Base-by-base conservation (phyloP, 2,888 invertebrate genomes). In the Germaria angustata region DNA sequence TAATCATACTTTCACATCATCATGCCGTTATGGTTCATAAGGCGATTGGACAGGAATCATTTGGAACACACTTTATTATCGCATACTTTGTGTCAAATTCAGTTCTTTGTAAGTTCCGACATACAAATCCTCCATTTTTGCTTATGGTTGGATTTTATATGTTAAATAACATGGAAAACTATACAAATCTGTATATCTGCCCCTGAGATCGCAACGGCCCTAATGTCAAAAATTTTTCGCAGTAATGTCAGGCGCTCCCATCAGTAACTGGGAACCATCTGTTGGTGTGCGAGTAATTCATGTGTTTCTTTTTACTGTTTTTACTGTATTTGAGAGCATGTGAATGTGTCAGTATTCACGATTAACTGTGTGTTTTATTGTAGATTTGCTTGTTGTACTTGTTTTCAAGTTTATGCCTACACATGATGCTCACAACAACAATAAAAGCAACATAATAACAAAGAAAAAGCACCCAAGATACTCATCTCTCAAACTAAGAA, bases 341-440 rank as follows among this genome's bases (percentile, higher is more conserved):
- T 9, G 36, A 34, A 17, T 20, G 51, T 32, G 57, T 41, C 32
- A n/a, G 61, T 61, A 15, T 22, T 55, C n/a, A n/a, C n/a, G n/a
- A 73, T 73, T 73, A 51, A 51, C 72, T 57, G 57, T 55, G 15
- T 36, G 44, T 65, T 32, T 75, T 36, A 22, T 22, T 73, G 13
- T 20, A 39, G 39, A 44, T 61, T 69, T 61, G n/a, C n/a, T n/a
- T n/a, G n/a, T n/a, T 51, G 15, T 59, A 69, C 59, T 69, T 69
- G 41, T 63, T 77, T 77, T 69, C 77, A 77, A 53, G 53, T 69
- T 61, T 51, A 36, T 61, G 69, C 69, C 53, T 63, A 69, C 69
- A 77, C 53, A 6, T 6, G 28, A 69, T 77, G 77, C 41, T 66
- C 17, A n/a, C 17, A 28, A 51, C 41, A 53, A 61, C 8, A 63